Evolutionary conservation across 2,888 invertebrate genomes (phyloP).

Genomic region (Tholera decimalis): DNA sequence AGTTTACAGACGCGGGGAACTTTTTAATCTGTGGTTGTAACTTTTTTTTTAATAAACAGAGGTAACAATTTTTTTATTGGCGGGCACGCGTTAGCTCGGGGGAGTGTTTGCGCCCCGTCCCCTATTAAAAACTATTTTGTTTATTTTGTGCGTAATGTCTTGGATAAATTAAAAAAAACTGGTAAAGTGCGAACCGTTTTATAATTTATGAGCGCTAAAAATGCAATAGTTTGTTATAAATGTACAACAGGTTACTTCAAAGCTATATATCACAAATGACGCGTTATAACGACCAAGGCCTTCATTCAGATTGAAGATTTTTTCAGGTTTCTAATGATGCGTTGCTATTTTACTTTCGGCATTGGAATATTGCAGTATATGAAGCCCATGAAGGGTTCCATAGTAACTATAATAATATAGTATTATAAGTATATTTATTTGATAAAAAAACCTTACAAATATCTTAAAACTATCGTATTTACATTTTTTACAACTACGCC

Average conservation of each 20-base stretch:
- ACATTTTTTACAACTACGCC: too few relatives aligned
- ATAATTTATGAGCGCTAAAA: background rate
- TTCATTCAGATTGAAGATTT: conserved; percentile 2
- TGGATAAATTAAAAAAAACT: conserved; percentile 25
- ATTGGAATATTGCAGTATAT: background rate
- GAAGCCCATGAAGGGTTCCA: too few relatives aligned
- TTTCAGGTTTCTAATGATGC: background rate
- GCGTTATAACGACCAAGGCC: background rate
- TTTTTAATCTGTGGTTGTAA: conserved; percentile 66
- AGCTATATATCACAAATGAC: conserved; percentile 8
- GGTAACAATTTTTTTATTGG: conserved; percentile 61
- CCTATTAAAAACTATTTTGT: conserved; percentile 47
- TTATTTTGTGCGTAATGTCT: conserved; percentile 38
- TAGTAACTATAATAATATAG: too few relatives aligned
- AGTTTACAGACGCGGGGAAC: conserved; percentile 63
- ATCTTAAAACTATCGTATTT: too few relatives aligned
- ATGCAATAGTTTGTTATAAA: too few relatives aligned
- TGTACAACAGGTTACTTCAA: too few relatives aligned
- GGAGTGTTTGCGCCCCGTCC: conserved; percentile 35
- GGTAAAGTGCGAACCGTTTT: background rate
- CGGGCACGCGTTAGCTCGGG: conserved; percentile 40
- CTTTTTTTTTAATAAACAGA: conserved; percentile 59
- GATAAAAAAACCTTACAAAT: too few relatives aligned
- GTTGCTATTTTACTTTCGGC: background rate
- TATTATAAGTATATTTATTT: too few relatives aligned